A percentile compares a stretch with the other conserved stretches of the same genome.
Conservation (phyloP, 2,113 vertebrate genomes). For the Pangasianodon hypophthalmus region DNA sequence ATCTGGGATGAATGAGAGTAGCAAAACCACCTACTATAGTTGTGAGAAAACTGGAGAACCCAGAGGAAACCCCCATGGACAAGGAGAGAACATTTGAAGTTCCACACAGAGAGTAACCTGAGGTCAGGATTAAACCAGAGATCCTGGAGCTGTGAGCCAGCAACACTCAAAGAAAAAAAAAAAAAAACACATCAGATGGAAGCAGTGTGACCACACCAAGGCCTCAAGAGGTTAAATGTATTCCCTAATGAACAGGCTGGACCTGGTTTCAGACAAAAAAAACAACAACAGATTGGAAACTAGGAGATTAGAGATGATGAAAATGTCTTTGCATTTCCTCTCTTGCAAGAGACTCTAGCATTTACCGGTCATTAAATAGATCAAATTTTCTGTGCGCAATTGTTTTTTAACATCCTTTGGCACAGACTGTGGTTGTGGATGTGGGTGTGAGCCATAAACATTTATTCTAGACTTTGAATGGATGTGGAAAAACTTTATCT, state of each 20-base stretch:
- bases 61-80: too few species aligned
- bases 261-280: neutral
- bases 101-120: neutral
- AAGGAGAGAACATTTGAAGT: too few species aligned
- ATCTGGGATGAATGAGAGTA: too few species aligned
- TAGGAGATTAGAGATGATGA: neutral
- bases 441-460: neutral
- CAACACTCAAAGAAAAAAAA: too few species aligned
- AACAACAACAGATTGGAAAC: neutral
- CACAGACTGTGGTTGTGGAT: neutral
- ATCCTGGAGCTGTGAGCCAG: neutral
- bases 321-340: neutral
- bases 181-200: neutral
- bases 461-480: neutral
- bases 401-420: slow-evolving; percentile 22
- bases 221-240: neutral
- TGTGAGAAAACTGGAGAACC: too few species aligned
- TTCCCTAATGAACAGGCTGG: neutral
- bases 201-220: neutral
- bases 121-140: neutral
- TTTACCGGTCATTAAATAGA: slow-evolving; percentile 22
- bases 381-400: neutral
- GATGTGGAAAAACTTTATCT: neutral
- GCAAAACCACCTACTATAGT: too few species aligned
- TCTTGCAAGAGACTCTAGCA: neutral